These are phyloP conservation scores for Drosophila affinis DNA, from an alignment of 2,888 invertebrate genomes.

Conservation along the genomic window DNA sequence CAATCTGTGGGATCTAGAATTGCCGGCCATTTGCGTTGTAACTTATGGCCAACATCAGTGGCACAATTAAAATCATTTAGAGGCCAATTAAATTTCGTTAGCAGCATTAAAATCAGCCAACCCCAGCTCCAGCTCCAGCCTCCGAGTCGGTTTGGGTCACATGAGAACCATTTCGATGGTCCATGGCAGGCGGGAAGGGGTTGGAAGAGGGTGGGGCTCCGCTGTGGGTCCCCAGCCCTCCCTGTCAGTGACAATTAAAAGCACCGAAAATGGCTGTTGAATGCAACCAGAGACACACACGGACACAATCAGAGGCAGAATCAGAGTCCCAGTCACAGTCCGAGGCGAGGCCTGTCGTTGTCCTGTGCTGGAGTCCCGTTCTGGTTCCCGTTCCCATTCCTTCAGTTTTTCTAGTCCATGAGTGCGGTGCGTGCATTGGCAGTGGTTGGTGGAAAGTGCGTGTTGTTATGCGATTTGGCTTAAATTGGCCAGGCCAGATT, in stretches of 20 bases:
- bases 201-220: not conserved
- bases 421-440: slow-evolving; percentile 57
- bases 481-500: slow-evolving; percentile 61
- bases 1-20: slow-evolving; percentile 41
- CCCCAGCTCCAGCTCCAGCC: slow-evolving; percentile 20
- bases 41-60: slow-evolving; percentile 76
- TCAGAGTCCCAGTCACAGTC: slow-evolving; percentile 4
- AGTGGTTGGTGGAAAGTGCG: slow-evolving; percentile 56
- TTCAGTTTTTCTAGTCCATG: slow-evolving; percentile 34
- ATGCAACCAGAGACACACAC: slow-evolving; percentile 31
- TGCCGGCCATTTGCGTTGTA: slow-evolving; percentile 60
- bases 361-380: slow-evolving; percentile 16
- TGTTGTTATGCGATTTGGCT: slow-evolving; percentile 72
- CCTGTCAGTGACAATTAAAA: slow-evolving; percentile 65
- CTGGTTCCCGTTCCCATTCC: slow-evolving; percentile 8
- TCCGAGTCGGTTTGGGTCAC: slow-evolving; percentile 59
- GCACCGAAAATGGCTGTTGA: slow-evolving; percentile 72
- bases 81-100: slow-evolving; percentile 79
- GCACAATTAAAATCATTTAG: slow-evolving; percentile 80
- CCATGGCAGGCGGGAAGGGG: slow-evolving; percentile 15
- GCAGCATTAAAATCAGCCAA: slow-evolving; percentile 71
- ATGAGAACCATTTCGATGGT: slow-evolving; percentile 73
- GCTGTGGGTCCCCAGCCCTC: not conserved
- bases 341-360: slow-evolving; percentile 6
- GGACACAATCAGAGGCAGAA: slow-evolving; percentile 8